Percentiles rank a stretch among this genome's conserved stretches.
Conservation (phyloP, 2,888 invertebrate species). For the Erebia palarica region DNA sequence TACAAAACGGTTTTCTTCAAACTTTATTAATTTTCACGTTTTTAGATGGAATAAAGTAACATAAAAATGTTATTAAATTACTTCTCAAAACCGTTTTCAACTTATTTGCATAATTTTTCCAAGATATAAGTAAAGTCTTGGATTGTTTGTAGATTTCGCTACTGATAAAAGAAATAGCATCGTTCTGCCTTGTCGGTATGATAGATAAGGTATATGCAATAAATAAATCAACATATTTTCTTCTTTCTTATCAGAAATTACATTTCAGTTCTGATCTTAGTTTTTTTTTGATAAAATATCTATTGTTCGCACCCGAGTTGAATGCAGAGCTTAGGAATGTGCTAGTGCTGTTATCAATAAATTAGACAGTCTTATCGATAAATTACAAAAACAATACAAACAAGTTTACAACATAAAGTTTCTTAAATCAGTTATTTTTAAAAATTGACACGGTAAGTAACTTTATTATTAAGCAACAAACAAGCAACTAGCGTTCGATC, state of each 20-base stretch:
- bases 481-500: no score
- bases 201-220: background rate
- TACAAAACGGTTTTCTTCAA: background rate
- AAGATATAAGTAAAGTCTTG: background rate
- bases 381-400: no score
- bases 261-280: background rate
- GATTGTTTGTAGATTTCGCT: background rate
- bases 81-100: background rate
- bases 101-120: background rate
- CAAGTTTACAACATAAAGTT: no score
- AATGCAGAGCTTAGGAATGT: no score
- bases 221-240: background rate
- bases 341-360: no score
- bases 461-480: no score
- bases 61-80: background rate
- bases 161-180: background rate
- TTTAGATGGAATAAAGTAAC: background rate
- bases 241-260: background rate
- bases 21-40: background rate
- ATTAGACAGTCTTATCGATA: no score
- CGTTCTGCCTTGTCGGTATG: background rate
- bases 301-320: no score
- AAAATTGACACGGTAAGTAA: no score
- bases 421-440: no score
- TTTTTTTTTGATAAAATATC: background rate